These are phyloP conservation scores for Colostygia pectinataria DNA, from an alignment of 2,888 invertebrate genomes.

Conservation along the genomic window DNA sequence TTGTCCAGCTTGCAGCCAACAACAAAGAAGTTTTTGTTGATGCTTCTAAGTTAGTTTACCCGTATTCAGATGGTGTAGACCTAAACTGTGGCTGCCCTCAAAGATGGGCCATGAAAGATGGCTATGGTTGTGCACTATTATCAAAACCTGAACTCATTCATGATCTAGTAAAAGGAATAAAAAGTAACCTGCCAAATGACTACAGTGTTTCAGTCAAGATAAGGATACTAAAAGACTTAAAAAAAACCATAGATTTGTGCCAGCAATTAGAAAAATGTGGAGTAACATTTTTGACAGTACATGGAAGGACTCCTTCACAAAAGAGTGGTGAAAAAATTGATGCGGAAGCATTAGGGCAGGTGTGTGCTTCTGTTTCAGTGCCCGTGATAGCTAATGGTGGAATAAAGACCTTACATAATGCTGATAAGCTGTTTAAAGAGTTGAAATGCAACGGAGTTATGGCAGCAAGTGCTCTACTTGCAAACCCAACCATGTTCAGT, in stretches of 20 bases:
- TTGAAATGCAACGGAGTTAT: slow-evolving; percentile 94
- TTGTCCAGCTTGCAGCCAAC: slow-evolving; percentile 98
- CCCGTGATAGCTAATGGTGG: slow-evolving; percentile 98
- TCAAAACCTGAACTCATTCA: slow-evolving; percentile 91
- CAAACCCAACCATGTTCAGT: slow-evolving; percentile 95
- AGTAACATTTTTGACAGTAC: slow-evolving; percentile 94
- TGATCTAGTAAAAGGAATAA: slow-evolving; percentile 90
- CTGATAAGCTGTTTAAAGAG: slow-evolving; percentile 83
- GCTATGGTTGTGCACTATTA: slow-evolving; percentile 93
- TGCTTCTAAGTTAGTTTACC: slow-evolving; percentile 92
- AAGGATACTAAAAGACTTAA: slow-evolving; percentile 87
- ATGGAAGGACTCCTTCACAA: slow-evolving; percentile 94
- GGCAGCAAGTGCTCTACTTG: slow-evolving; percentile 94
- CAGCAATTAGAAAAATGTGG: slow-evolving; percentile 92
- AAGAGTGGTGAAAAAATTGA: slow-evolving; percentile 89
- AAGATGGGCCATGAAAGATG: slow-evolving; percentile 95
- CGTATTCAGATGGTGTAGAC: slow-evolving; percentile 95
- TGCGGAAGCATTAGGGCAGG: slow-evolving; percentile 86
- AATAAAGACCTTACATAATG: slow-evolving; percentile 88
- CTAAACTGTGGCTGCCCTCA: slow-evolving; percentile 99
- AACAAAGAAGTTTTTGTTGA: slow-evolving; percentile 91
- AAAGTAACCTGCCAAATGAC: slow-evolving; percentile 86
- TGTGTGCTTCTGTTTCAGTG: slow-evolving; percentile 87
- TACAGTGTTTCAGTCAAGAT: slow-evolving; percentile 97
- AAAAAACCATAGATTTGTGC: slow-evolving; percentile 90